phyloP scores from a whole-genome alignment of 2,113 vertebrate genomes.

The Lepisosteus oculatus region DNA sequence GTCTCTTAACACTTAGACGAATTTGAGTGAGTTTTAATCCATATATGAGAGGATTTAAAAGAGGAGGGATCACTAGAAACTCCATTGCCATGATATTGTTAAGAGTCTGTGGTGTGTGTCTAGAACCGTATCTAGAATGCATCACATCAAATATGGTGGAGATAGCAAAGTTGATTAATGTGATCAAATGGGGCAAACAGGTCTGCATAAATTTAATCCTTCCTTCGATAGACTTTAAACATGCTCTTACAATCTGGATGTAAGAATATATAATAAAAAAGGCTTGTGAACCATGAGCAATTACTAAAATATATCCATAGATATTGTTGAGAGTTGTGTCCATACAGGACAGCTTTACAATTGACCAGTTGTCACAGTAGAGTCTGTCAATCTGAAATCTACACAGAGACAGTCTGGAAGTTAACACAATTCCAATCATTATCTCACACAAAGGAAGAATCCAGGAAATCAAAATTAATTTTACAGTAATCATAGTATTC shows the following conservation, averaged over 20 bases:
- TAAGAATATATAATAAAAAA: background rate
- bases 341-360: conserved; percentile 10
- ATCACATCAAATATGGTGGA: conserved; percentile 6
- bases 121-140: background rate
- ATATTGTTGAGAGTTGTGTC: conserved; percentile 7
- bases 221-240: no score
- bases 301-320: background rate
- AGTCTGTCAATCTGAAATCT: conserved; percentile 3
- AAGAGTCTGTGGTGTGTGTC: background rate
- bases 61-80: no score
- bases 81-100: background rate
- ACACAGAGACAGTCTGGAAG: background rate
- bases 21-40: no score
- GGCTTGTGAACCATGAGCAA: background rate
- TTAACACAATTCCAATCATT: background rate
- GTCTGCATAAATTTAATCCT: conserved; percentile 21
- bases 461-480: background rate
- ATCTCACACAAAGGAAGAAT: background rate
- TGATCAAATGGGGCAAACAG: conserved; percentile 23
- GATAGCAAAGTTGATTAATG: conserved; percentile 3
- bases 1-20: no score
- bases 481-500: background rate
- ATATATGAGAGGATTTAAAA: no score
- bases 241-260: background rate
- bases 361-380: conserved; percentile 12